Percentiles rank a stretch among this genome's conserved stretches.
These are phyloP conservation scores for Cinclus cinclus DNA, from an alignment of 2,113 vertebrate genomes.

Conservation along the genomic window DNA sequence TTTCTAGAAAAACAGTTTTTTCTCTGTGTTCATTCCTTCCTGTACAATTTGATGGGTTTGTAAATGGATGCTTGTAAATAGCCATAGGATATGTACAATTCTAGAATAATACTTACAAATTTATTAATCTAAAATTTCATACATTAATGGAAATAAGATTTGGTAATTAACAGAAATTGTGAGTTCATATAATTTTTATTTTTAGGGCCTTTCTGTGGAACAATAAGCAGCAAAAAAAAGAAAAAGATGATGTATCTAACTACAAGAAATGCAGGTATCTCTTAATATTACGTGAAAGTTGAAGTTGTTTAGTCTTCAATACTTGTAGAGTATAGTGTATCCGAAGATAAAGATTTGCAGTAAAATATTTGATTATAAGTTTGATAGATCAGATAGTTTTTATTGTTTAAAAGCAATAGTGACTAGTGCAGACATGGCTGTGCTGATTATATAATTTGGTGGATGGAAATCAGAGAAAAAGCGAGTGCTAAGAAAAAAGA, in stretches of 20 bases:
- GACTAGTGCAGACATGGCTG: background rate
- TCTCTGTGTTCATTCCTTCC: background rate
- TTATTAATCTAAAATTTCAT: background rate
- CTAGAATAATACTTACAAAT: background rate
- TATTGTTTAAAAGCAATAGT: background rate
- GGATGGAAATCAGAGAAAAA: background rate
- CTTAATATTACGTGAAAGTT: background rate
- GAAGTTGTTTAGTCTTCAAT: background rate
- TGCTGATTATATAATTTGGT: background rate
- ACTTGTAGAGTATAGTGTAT: background rate
- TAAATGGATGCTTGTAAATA: background rate
- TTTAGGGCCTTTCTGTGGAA: constrained; percentile 92
- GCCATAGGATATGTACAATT: background rate
- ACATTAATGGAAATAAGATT: background rate
- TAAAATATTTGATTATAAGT: background rate
- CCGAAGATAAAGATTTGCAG: background rate
- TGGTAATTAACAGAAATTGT: background rate
- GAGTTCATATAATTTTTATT: background rate
- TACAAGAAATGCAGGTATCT: constrained; percentile 93
- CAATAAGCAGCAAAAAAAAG: constrained; percentile 90
- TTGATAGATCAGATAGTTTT: background rate
- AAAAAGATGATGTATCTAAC: constrained; percentile 99
- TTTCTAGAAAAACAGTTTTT: background rate
- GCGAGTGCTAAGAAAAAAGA: background rate
- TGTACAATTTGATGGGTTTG: background rate